Evolutionary conservation across 1,140 invertebrate species (phyloP), one percentile per base, ranked within the genome.

Genomic region (Leptinotarsa lineolata): DNA sequence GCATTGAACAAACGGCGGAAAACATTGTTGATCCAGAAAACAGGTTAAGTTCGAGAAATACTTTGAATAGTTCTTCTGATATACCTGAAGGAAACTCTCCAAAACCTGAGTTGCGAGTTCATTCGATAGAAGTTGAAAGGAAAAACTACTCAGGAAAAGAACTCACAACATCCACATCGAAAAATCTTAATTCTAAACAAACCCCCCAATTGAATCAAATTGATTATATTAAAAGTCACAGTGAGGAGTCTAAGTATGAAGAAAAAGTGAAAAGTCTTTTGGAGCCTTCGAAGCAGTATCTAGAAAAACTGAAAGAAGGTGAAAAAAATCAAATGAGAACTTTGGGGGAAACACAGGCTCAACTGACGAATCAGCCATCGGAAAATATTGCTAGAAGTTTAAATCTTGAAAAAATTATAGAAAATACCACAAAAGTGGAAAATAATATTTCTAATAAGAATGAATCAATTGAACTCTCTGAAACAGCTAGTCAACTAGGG

Each of bases 291-390:
- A 63, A 22, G 8, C 61, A 63, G 20, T 63, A 63, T 30, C 20
- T 63, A 20, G 61, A 21, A 15, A 63, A 30, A 30, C 21, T 63
- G 1, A 24, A 63, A 63, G 20, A 63, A 63, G 61, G n/a, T 30
- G 20, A n/a, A 12, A 20, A 24, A 30, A 63, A 63, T 20, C 61
- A 21, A 63, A 63, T 63, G 16, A 63, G 11, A 63, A 63, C n/a
- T 15, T 20, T 63, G 20, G 15, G 20, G 15, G n/a, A 63, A 15
- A n/a, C 20, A 20, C 15, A 13, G 20, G 12, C 13, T 13, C 61
- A 63, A 21, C 20, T 63, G 20, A 63, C 15, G 18, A 22, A 30
- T 15, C 61, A 63, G 20, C 13, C 20, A 0, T 21, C 61, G 20
- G 61, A 63, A 63, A 63, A 63, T 12, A 63, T 63, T 16, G 24